phyloP scores from a whole-genome alignment of 2,888 invertebrate genomes.

The Aquatica leii region DNA sequence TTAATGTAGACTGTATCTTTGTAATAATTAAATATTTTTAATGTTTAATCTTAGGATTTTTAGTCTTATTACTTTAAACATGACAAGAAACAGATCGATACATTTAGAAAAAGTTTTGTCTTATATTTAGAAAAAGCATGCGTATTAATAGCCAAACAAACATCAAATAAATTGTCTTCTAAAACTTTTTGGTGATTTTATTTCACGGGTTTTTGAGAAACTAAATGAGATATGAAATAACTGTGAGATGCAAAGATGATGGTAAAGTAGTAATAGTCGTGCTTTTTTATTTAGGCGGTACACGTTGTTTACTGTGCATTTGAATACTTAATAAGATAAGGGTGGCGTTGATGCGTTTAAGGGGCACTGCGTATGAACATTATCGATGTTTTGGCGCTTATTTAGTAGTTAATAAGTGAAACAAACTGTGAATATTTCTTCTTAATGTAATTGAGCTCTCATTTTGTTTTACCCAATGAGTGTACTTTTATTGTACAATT shows the following conservation, averaged over 20 bases:
- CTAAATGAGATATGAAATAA: constrained; percentile 55
- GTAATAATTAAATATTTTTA: no score
- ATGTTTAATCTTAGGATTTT: no score
- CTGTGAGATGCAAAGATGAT: constrained; percentile 45
- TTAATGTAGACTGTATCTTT: no score
- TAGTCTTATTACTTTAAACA: no score
- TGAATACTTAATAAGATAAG: constrained; percentile 50
- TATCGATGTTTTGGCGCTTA: constrained; percentile 29
- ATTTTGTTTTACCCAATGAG: not conserved
- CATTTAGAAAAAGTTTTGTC: no score
- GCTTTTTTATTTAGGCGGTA: constrained; percentile 43
- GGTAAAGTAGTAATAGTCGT: constrained; percentile 46
- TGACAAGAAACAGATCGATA: no score
- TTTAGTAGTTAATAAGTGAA: constrained; percentile 29
- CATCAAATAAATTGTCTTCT: constrained; percentile 41
- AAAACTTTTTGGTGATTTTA: constrained; percentile 46
- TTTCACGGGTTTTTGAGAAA: constrained; percentile 51
- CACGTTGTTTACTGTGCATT: constrained; percentile 46
- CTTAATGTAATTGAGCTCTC: constrained; percentile 12
- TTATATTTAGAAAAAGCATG: no score
- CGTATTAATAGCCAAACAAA: constrained; percentile 20
- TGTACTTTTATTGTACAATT: no score
- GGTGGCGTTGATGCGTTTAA: constrained; percentile 36
- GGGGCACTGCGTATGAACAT: constrained; percentile 24
- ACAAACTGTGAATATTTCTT: constrained; percentile 19